Percentiles rank a stretch among this genome's conserved stretches.
Conservation (phyloP, 2,797 vertebrate species). For the Sylvia borin region DNA sequence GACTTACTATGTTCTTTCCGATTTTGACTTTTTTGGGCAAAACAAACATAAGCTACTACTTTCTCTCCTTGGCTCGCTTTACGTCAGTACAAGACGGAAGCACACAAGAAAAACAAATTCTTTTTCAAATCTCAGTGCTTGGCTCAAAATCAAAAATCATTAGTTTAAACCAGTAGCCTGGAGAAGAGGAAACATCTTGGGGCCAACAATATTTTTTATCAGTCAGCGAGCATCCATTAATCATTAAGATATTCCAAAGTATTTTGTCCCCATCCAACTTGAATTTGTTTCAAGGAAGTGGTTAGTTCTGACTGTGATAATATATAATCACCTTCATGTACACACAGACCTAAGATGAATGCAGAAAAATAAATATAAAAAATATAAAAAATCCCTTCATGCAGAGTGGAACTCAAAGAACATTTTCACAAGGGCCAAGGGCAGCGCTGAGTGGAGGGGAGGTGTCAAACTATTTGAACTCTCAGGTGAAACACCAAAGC, state of each 20-base stretch:
- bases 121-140: constrained; percentile 32
- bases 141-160: constrained; percentile 40
- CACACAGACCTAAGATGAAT: neutral
- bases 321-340: neutral
- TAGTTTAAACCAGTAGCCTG: constrained; percentile 36
- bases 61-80: constrained; percentile 2
- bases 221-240: constrained; percentile 17
- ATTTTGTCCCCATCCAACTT: neutral
- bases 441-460: neutral
- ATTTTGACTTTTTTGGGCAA: constrained; percentile 44
- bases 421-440: neutral
- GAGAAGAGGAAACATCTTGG: constrained; percentile 30
- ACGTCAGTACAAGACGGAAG: neutral
- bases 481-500: neutral
- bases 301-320: neutral
- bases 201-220: constrained; percentile 40
- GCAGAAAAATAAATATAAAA: neutral
- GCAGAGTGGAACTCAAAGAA: neutral
- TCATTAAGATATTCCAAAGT: neutral
- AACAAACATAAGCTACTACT: neutral
- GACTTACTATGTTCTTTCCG: neutral
- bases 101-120: constrained; percentile 35
- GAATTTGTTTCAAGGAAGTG: neutral
- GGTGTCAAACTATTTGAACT: neutral
- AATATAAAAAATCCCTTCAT: neutral